Conservation (phyloP, 2,113 vertebrate genomes). For the Brevimyrus niger region DNA sequence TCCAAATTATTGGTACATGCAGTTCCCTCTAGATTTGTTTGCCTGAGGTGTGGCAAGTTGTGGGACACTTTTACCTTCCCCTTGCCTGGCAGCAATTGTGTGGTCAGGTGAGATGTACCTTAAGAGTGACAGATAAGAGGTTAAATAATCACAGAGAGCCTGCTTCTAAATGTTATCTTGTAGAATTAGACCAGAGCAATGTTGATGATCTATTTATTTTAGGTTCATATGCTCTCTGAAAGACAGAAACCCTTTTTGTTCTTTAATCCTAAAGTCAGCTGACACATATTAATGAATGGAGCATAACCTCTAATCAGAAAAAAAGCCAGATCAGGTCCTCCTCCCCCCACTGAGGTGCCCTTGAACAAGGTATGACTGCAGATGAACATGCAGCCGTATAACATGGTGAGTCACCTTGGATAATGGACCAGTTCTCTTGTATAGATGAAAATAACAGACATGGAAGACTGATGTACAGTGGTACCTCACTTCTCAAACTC, state of each 20-base stretch:
- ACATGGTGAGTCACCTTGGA: neutral
- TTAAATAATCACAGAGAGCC: neutral
- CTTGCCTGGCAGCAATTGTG: neutral
- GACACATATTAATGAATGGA: neutral
- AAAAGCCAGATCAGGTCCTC: neutral
- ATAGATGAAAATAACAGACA: neutral
- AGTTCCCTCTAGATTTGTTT: neutral
- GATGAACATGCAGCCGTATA: neutral
- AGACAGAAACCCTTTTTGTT: neutral
- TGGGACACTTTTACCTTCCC: neutral
- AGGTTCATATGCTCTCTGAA: neutral
- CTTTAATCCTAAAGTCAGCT: neutral
- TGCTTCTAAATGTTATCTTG: neutral
- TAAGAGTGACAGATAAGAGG: neutral
- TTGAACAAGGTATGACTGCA: neutral
- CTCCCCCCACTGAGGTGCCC: neutral
- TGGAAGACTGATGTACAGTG: neutral
- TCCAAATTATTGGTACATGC: neutral
- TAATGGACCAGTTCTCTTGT: neutral
- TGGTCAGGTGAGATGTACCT: neutral
- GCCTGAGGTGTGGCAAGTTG: neutral
- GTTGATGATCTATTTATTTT: neutral
- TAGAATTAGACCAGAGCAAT: neutral
- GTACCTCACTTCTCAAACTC: too few relatives aligned
- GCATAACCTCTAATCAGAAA: neutral